These are phyloP conservation scores for Anguilla anguilla DNA, from an alignment of 2,797 vertebrate species.

Conservation along the genomic window DNA sequence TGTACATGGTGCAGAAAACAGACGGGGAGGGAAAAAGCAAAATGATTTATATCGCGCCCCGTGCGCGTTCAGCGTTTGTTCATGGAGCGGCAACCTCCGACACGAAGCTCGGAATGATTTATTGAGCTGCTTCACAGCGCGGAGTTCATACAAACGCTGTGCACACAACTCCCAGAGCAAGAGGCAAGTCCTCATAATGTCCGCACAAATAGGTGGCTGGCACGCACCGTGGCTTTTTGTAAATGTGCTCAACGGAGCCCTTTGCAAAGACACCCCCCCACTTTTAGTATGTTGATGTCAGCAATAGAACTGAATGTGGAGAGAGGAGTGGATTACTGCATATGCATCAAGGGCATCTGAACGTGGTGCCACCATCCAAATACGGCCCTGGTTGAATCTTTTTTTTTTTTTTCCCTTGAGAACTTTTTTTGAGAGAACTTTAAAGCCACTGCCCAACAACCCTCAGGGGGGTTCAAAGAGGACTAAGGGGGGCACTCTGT, in stretches of 20 bases:
- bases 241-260: neutral
- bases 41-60: neutral
- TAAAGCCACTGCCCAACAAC: neutral
- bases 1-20: neutral
- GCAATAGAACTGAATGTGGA: neutral
- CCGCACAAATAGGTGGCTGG: neutral
- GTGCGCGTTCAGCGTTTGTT: neutral
- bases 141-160: slow-evolving; percentile 4
- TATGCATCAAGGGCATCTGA: neutral
- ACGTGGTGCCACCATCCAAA: neutral
- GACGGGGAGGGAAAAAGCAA: neutral
- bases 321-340: neutral
- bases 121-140: neutral
- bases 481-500: too few relatives aligned
- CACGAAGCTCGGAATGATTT: neutral
- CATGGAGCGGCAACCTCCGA: neutral
- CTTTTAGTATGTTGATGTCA: neutral
- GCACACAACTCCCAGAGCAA: neutral
- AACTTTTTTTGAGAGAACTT: neutral
- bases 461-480: too few relatives aligned
- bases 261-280: neutral
- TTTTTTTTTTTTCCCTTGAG: too few relatives aligned
- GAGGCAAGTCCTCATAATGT: neutral
- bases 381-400: neutral
- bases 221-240: neutral